Conservation (phyloP, 2,113 vertebrate species). For the Zapornia atra region DNA sequence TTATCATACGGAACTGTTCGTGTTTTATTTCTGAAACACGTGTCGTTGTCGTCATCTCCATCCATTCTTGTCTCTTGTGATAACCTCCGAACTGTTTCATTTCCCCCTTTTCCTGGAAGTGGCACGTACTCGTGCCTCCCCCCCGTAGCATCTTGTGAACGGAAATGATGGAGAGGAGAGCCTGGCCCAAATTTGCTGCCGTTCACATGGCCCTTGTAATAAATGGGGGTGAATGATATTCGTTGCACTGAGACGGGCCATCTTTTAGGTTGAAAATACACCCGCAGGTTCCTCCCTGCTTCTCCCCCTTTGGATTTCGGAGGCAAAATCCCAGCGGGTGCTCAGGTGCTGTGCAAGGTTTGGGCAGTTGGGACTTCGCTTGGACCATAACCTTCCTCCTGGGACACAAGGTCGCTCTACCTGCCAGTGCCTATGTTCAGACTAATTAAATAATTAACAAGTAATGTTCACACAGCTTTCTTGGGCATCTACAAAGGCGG, state of each 20-base stretch:
- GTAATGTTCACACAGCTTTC: neutral
- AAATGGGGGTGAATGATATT: neutral
- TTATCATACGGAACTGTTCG: constrained; percentile 66
- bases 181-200: neutral
- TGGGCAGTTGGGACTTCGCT: accelerated
- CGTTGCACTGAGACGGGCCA: neutral
- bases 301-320: neutral
- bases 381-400: neutral
- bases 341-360: accelerated
- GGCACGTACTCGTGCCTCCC: neutral
- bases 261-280: neutral
- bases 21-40: constrained; percentile 65
- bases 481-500: neutral
- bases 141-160: neutral
- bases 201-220: neutral
- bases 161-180: neutral
- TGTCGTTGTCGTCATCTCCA: constrained; percentile 52
- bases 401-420: neutral
- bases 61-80: constrained; percentile 28
- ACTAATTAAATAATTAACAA: neutral
- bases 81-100: constrained; percentile 45
- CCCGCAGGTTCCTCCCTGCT: neutral
- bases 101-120: constrained; percentile 20
- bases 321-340: neutral
- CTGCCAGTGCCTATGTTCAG: neutral